Evolutionary conservation across 2,113 vertebrate species (phyloP), one percentile per base, ranked within the genome.

Genomic region (Anoplopoma fimbria): DNA sequence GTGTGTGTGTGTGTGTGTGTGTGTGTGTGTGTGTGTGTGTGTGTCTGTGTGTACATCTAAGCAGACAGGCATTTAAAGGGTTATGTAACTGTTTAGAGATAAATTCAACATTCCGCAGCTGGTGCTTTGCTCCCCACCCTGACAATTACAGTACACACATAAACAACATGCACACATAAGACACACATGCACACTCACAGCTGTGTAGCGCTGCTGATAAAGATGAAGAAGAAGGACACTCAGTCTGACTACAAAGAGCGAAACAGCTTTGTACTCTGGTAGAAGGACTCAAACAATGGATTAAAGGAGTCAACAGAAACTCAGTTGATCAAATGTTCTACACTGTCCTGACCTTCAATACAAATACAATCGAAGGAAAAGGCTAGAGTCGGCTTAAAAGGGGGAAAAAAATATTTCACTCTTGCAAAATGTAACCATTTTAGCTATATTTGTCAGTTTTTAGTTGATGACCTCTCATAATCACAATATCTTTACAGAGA

Each of bases 41-140:
- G 33, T 64, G 25, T 70, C 25, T 67, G 72, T 36, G 17, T 31
- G 23, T 69, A 29, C 34, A 38, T 75, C 27, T 40, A 76, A 65
- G 42, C 19, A 61, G 25, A 47, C 51, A 88, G 73, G 69, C 79
- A 79, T 88, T 57, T 82, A 83, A 86, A 86, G 79, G 55, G 86
- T 92, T 90, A 90, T 87, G 74, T 79, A 86, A 91, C 69, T 58
- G 82, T 85, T 74, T 71, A 72, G 47, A 77, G 87, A 91, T 92
- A 74, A 86, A 82, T 72, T 79, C 64, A 68, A 72, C 87, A 86
- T 94, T 92, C 83, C 89, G 79, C 85, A 87, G 79, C 81, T 79
- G 75, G 62, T 64, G 64, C 82, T 86, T 68, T 85, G 76, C 86
- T 85, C 84, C 71, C 86, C 83, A 87, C 82, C 87, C 81, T 83